Base-by-base conservation (phyloP, 2,888 invertebrate species). In the Orchesella flavescens region DNA sequence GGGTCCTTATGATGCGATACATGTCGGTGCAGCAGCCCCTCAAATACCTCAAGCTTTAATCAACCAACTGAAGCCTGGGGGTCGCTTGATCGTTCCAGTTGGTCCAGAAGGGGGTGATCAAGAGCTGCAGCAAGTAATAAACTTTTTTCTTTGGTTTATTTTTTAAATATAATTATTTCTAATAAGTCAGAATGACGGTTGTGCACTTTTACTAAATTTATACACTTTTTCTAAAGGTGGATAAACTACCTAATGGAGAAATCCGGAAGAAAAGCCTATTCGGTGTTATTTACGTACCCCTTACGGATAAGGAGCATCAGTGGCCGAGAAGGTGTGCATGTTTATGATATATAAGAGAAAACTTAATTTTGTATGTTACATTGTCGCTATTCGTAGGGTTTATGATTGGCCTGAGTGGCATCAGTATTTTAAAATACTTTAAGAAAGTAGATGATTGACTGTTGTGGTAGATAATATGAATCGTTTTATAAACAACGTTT, bases 231-330 rank as follows among this genome's bases (percentile, higher is more conserved):
- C 24, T 72, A 63, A 92, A 97, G 93, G 94, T 98, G 80, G 99
- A 99, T 90, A 99, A 98, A 91, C 92, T 93, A 49, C 90, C 91
- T 1, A 94, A 96, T 90, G 98, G 98, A 9, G 92, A 93, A 46
- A 93, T 97, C 4, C 92, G 92, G 23, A 92, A 94, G 84, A 94
- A 94, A 88, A 93, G 93, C 59, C 91, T 99, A 12, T 97, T 98
- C 96, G 96, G 96, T 59, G 99, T 99, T 13, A 95, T 97, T 88
- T 99, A 97, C 90, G 99, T 99, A 49, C 99, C 99, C 0, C 92
- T 99, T 65, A 99, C 99, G 0, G 97, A 97, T 90, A 93, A 94
- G 90, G 92, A 93, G 21, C 92, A 92, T 82, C 95, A 95, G 89
- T 93, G 93, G 93, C 93, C 93, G 53, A 74, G 80, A 81, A 84